A percentile compares a stretch with the other conserved stretches of the same genome.
Conservation (phyloP, 92 coral and sea anemone species). For the Porites divaricata region DNA sequence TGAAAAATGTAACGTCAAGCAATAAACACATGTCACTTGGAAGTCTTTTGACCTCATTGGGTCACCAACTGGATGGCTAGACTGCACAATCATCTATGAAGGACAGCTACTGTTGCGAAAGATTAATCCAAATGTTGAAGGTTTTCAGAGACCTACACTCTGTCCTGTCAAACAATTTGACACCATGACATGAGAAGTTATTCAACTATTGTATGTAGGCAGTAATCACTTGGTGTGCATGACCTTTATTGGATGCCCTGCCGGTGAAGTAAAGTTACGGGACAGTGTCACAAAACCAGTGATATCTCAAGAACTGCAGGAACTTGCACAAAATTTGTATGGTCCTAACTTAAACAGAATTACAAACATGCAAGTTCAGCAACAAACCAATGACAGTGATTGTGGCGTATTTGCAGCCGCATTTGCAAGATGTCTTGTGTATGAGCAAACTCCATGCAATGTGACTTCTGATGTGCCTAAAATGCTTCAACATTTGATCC, state of each 20-base stretch:
- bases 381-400: neutral
- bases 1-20: neutral
- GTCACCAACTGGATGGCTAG: slow-evolving; percentile 69
- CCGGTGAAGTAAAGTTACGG: slow-evolving; percentile 42
- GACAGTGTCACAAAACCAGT: slow-evolving; percentile 19
- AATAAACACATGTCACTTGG: slow-evolving; percentile 16
- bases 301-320: slow-evolving; percentile 28
- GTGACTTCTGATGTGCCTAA: neutral
- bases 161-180: too few species aligned
- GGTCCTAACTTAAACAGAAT: slow-evolving; percentile 27
- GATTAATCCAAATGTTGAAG: slow-evolving; percentile 37
- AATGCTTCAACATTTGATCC: slow-evolving; percentile 1
- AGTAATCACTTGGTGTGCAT: slow-evolving; percentile 55
- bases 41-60: slow-evolving; percentile 44
- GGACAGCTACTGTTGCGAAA: slow-evolving; percentile 55
- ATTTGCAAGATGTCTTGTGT: slow-evolving; percentile 1
- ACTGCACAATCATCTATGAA: slow-evolving; percentile 56
- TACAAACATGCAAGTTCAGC: too few species aligned
- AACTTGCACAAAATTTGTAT: slow-evolving; percentile 27
- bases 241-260: slow-evolving; percentile 52
- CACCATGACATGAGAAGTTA: slow-evolving; percentile 37
- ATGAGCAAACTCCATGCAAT: neutral
- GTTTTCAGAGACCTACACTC: slow-evolving; percentile 41
- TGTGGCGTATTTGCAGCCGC: neutral
- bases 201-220: slow-evolving; percentile 26